Evolutionary conservation across 1,140 invertebrate species (phyloP), one percentile per base, ranked within the genome.

Genomic region (Acromyrmex heyeri): DNA sequence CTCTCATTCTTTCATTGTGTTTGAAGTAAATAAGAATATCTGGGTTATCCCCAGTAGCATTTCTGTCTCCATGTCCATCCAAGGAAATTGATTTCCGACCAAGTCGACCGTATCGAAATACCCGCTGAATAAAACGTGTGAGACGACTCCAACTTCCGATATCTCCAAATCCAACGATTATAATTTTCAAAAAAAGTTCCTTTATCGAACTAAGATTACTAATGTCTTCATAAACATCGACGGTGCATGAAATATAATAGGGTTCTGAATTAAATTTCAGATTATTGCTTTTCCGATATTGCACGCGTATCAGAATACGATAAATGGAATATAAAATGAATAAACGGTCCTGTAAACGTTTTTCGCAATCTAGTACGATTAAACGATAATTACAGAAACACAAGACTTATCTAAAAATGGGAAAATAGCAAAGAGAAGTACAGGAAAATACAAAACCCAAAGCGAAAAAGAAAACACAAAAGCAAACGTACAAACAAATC

Each of bases 241-340:
- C 55, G 55, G 24, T 27, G 24, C 38, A n/a, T 75, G 79, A 73
- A 24, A 62, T 73, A 82, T 59, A 82, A 61, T 50, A 48, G 69
- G 18, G 24, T 30, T 75, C 55, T 18, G 69, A 83, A 83, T 83
- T 83, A 83, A 83, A 83, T 83, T 83, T 73, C 79, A 50, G 55
- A 83, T 83, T 83, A 83, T 83, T 83, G 38, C 57, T 83, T 83
- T 83, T 75, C 79, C 79, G 79, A 83, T 83, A 83, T 62, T 62
- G 79, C 10, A 27, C 79, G 79, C 69, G 79, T 83, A 83, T 83
- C 79, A 75, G 79, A 83, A 83, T 83, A 83, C 79, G 79, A 83
- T 75, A 83, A 83, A 61, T 62, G 53, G 44, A 62, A 83, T 75
- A 61, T 73, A 75, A 73, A 83, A 61, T 48, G 38, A 30, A 18